Base-by-base conservation (phyloP, 2,797 vertebrate species). In the Gadopsis marmoratus region DNA sequence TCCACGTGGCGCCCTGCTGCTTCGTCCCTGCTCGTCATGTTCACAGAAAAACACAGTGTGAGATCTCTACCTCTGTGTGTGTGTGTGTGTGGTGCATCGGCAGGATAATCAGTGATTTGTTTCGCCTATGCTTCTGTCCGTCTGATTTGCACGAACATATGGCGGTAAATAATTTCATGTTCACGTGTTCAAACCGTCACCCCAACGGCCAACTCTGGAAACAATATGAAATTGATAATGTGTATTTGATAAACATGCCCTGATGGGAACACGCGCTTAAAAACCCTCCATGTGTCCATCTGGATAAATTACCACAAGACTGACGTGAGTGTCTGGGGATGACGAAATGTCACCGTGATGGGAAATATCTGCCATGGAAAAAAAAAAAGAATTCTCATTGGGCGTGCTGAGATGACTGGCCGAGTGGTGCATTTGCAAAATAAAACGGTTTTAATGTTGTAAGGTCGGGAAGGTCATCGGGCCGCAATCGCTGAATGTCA, bases 321-420 rank as follows among this genome's bases (percentile, higher is more conserved):
- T 89, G 86, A 86, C 85, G 81, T 2, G 4, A 54, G 78, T 35
- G 53, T 76, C 83, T 71, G 9, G 87, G 86, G 86, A 89, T 3
- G 33, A 37, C 66, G 66, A 90, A 93, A 92, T 88, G 91, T 91
- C 90, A 88, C 70, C 71, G 6, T 63, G 54, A 76, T 71, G 51
- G 78, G 77, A 86, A 81, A 83, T 64, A 79, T 81, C 71, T 67
- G 58, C 69, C 2, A 14, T 7, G 26, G 56, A 70, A 71, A 64
- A 51, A 59, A 74, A 8, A 17, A 62, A 1, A 0, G 67, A 66
- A 65, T 55, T 63, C 74, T 81, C 84, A 67, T 65, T 2, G 23
- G 74, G 66, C 81, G 45, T 3, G 4, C 37, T 19, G 69, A 75
- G 64, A 56, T 19, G 56, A 84, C 70, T 39, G 65, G 23, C 1